Base-by-base conservation (phyloP, 2,888 invertebrate genomes). In the Tenthredo mesomela region DNA sequence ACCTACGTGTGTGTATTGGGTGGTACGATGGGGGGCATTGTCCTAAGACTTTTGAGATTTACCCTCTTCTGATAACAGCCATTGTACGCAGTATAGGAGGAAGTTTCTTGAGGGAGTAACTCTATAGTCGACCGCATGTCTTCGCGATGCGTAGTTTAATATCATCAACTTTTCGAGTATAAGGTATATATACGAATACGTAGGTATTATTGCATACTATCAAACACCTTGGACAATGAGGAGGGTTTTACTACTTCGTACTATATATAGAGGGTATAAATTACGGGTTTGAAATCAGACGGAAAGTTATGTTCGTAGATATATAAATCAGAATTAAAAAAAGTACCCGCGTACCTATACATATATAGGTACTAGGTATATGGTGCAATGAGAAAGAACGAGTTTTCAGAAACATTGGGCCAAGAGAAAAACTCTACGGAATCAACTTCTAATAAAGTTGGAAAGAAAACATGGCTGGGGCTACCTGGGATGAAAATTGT, bases 31-130 rank as follows among this genome's bases (percentile, higher is more conserved):
- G 47, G 47, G 77, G 71, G 71, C 47, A 54, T 73, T 37, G 83
- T 73, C 70, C 67, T 54, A 83, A 54, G 73, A 73, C 84, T 75
- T 75, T 65, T 50, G 58, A 61, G 58, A 40, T 58, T 29, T 47
- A 50, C 75, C 58, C 77, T 58, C 75, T 84, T 73, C 75, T 58
- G 73, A 61, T 50, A 43, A 77, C 40, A 75, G 70, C 61, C 71
- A 61, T 84, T 73, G 84, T 65, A 58, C 61, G 58, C 29, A n/a
- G 43, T 21, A 54, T 21, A 54, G 6, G n/a, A n/a, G n/a, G 71
- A 50, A 58, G 29, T 70, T 54, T 83, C 61, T 43, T 65, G 21
- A 65, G 29, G 65, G 43, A 70, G 43, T 65, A n/a, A 70, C 67
- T 50, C 37, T 61, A 80, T 37, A 47, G 67, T 15, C 18, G 33